Percentiles rank a stretch among this genome's conserved stretches.
Evolutionary conservation across 2,797 vertebrate genomes (phyloP).

Genomic region (Tachyglossus aculeatus): DNA sequence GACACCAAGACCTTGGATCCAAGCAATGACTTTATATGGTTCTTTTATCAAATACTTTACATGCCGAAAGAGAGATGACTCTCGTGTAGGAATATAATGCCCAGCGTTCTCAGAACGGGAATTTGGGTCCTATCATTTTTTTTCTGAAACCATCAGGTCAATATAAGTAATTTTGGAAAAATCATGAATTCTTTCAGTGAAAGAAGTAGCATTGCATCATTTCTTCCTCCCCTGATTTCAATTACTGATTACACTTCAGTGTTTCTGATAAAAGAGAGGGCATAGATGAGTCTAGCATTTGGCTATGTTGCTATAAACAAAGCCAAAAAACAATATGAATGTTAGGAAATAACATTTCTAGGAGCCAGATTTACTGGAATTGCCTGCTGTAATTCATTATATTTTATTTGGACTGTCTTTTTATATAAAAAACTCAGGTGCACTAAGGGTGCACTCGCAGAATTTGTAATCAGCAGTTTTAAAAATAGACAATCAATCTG

Average conservation of each 20-base stretch:
- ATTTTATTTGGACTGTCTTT: no score
- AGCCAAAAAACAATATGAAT: not conserved
- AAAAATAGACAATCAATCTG: no score
- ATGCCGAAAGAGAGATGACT: not conserved
- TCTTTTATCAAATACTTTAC: not conserved
- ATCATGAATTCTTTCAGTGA: not conserved
- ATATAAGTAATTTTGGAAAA: not conserved
- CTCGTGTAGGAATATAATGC: not conserved
- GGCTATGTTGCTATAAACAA: rapidly evolving
- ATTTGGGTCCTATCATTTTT: not conserved
- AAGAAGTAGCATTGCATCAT: not conserved
- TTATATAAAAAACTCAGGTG: no score
- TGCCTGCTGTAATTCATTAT: no score
- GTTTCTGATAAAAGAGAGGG: not conserved
- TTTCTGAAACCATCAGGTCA: not conserved
- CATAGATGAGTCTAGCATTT: not conserved
- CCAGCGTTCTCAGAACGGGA: not conserved
- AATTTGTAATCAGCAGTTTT: no score
- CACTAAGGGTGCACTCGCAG: no score
- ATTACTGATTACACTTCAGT: not conserved
- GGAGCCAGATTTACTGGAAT: no score
- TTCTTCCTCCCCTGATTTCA: not conserved
- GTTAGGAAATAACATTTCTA: no score
- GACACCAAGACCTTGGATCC: no score
- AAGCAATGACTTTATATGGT: not conserved